Base-by-base conservation (phyloP, 2,797 vertebrate genomes). In the Sebastiscus tertius region DNA sequence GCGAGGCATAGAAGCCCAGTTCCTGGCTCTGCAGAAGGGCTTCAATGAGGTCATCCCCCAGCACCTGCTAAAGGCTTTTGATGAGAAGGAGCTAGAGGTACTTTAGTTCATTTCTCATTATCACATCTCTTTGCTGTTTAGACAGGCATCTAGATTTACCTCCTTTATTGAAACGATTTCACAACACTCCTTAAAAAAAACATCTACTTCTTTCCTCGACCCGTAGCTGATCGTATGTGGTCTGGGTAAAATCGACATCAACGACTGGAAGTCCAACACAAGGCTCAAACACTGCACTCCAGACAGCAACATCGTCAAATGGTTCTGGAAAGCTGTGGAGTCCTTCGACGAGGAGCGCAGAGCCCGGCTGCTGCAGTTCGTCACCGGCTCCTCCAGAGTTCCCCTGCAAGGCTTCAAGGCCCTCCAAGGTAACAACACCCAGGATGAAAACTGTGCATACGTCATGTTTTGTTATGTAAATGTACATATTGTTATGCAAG, bases 261-360 rank as follows among this genome's bases (percentile, higher is more conserved):
- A 95, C 3, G 98, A 99, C 96, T 99, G 98, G 98, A 99, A 98
- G 93, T 95, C 97, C 72, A 99, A 99, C 90, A 99, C 98, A 1
- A 96, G 98, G 69, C 96, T 99, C 93, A 99, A 99, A 94, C 98
- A 99, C 96, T 99, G 98, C 93, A 99, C 97, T 0, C 93, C 96
- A 0, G 98, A 99, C 91, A 99, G 97, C 95, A 98, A 97, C 90
- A 96, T 97, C 0, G 98, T 99, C 34, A 98, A 98, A 86, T 99
- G 98, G 98, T 99, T 99, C 96, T 99, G 98, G 98, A 97, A 97
- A 82, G 98, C 97, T 0, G 98, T 99, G 94, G 98, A 99, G 94
- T 96, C 97, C 1, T 99, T 98, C 14, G 98, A 99, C 16, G 98
- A 99, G 88, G 98, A 99, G 88, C 94, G 97, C 63, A 90, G 98